A percentile compares a stretch with the other conserved stretches of the same genome.
phyloP scores from a whole-genome alignment of 2,888 invertebrate species.

The Micropterix aruncella region DNA sequence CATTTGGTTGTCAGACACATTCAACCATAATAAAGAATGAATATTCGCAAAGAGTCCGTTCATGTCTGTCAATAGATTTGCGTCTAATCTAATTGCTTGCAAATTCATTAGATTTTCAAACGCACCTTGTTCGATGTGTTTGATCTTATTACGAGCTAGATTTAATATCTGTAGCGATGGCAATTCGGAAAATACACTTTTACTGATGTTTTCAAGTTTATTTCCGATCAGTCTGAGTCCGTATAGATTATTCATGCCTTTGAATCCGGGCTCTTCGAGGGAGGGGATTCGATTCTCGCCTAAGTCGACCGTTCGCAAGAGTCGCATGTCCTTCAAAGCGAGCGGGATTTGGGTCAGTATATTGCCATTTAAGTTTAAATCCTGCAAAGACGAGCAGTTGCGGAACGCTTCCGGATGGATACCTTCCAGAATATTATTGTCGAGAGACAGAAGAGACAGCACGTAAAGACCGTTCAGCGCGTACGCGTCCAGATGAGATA shows the following conservation, averaged over 20 bases:
- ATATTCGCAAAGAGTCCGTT: conserved; percentile 74
- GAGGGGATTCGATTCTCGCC: conserved; percentile 80
- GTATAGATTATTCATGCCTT: conserved; percentile 73
- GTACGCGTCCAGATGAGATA: conserved; percentile 72
- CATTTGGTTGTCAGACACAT: conserved; percentile 82
- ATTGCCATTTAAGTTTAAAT: conserved; percentile 82
- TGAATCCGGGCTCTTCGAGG: conserved; percentile 69
- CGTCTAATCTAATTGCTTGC: conserved; percentile 77
- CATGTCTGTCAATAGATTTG: conserved; percentile 70
- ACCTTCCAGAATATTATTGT: conserved; percentile 72
- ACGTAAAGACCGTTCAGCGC: conserved; percentile 82
- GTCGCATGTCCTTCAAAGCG: conserved; percentile 72
- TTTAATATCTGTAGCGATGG: conserved; percentile 76
- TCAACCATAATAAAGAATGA: conserved; percentile 73
- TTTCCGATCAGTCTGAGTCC: conserved; percentile 83
- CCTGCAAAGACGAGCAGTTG: conserved; percentile 82
- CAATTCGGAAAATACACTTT: conserved; percentile 63
- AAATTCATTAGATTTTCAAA: conserved; percentile 68
- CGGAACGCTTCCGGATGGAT: conserved; percentile 80
- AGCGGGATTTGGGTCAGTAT: conserved; percentile 65
- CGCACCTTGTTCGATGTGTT: conserved; percentile 62
- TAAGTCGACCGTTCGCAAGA: conserved; percentile 76
- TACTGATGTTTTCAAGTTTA: conserved; percentile 67
- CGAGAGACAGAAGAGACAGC: conserved; percentile 68
- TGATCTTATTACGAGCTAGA: conserved; percentile 73